Evolutionary conservation across 2,888 invertebrate genomes (phyloP).

Genomic region (Chymomyza amoena): DNA sequence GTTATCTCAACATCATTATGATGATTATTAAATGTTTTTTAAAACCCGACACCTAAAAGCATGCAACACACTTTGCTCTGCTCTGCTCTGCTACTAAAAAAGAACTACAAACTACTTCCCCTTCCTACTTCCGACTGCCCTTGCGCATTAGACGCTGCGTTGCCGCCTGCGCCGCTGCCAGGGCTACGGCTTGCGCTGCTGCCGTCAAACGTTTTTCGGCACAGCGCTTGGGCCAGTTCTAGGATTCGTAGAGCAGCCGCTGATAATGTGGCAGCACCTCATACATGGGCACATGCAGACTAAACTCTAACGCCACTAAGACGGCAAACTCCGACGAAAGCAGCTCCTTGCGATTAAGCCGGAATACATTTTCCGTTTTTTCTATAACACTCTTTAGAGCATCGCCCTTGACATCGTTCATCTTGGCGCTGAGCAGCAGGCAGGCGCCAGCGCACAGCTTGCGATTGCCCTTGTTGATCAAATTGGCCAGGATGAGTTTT

Average conservation of each 20-base stretch:
- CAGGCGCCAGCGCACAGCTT: slow-evolving; percentile 98
- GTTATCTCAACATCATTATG: slow-evolving; percentile 9
- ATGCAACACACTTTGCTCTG: slow-evolving; percentile 32
- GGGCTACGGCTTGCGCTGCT: slow-evolving; percentile 63
- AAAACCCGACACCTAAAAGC: slow-evolving; percentile 36
- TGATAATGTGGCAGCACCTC: slow-evolving; percentile 98
- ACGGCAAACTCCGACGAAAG: slow-evolving; percentile 96
- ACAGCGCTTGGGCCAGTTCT: slow-evolving; percentile 80
- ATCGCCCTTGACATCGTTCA: slow-evolving; percentile 97
- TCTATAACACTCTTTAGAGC: slow-evolving; percentile 92
- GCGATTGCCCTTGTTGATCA: slow-evolving; percentile 96
- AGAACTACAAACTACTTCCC: slow-evolving; percentile 47
- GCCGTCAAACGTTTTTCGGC: slow-evolving; percentile 68
- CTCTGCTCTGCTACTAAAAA: no score
- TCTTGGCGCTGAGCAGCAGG: slow-evolving; percentile 94
- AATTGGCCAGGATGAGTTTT: slow-evolving; percentile 92
- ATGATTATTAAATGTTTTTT: slow-evolving; percentile 9
- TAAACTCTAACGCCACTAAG: slow-evolving; percentile 95
- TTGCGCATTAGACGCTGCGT: slow-evolving; percentile 64
- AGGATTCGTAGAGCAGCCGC: slow-evolving; percentile 94
- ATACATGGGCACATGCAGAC: slow-evolving; percentile 92
- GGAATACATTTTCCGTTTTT: slow-evolving; percentile 94
- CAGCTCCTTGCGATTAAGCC: slow-evolving; percentile 93
- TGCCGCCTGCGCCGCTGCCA: slow-evolving; percentile 39
- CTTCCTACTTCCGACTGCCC: slow-evolving; percentile 67